Percentiles rank a stretch among this genome's conserved stretches.
Conservation (phyloP, 2,113 vertebrate species). For the Macrotus californicus region DNA sequence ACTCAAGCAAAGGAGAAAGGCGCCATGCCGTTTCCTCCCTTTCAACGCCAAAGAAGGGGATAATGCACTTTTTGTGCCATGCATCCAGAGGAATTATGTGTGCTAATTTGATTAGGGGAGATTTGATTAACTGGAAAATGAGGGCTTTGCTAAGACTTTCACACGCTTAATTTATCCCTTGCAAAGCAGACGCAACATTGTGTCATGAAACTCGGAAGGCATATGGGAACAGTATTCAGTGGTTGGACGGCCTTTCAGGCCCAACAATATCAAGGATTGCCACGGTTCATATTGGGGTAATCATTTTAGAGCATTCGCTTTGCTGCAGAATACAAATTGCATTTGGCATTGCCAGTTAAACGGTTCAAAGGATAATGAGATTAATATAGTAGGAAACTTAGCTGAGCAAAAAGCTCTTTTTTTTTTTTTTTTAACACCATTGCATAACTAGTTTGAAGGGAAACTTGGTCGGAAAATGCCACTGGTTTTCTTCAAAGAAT, state of each 20-base stretch:
- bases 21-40: slow-evolving; percentile 93
- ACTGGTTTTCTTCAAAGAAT: slow-evolving; percentile 58
- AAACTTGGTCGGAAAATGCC: slow-evolving; percentile 73
- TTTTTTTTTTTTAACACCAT: slow-evolving; percentile 81
- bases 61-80: slow-evolving; percentile 98
- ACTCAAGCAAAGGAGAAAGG: slow-evolving; percentile 96
- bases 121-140: slow-evolving; percentile 99
- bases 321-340: slow-evolving; percentile 99
- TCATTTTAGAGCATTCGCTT: slow-evolving; percentile 98
- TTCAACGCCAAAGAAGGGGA: slow-evolving; percentile 98
- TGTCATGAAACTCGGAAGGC: slow-evolving; percentile 99
- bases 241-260: slow-evolving; percentile 94
- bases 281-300: slow-evolving; percentile 99
- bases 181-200: slow-evolving; percentile 99
- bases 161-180: slow-evolving; percentile 99
- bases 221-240: slow-evolving; percentile 98
- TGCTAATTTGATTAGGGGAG: slow-evolving; percentile 99
- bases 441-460: slow-evolving; percentile 82
- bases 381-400: slow-evolving; percentile 99
- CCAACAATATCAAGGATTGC: slow-evolving; percentile 97
- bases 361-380: slow-evolving; percentile 99
- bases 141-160: slow-evolving; percentile 99
- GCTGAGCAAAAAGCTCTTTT: slow-evolving; percentile 83
- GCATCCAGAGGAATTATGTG: slow-evolving; percentile 99
- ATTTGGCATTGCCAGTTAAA: slow-evolving; percentile 99